Evolutionary conservation across 1,140 invertebrate species (phyloP).

Genomic region (Drosophila athabasca): DNA sequence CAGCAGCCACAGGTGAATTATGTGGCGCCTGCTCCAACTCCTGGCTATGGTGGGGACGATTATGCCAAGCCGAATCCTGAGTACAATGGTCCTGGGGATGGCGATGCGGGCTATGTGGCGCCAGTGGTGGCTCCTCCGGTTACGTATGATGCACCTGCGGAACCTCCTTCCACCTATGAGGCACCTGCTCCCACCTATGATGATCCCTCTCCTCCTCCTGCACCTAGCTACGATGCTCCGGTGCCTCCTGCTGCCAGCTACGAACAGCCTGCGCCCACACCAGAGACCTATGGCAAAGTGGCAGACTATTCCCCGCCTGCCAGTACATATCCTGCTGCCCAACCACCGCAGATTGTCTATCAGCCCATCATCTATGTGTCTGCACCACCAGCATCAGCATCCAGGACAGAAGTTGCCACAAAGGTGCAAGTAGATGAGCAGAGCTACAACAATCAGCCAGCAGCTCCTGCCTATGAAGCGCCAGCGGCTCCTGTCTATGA

Average conservation of each 20-base stretch:
- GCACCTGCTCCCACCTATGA: constrained; percentile 19
- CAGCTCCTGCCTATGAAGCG: constrained; percentile 22
- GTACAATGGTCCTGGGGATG: constrained; percentile 62
- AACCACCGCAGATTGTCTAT: constrained; percentile 64
- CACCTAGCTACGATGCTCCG: constrained; percentile 1
- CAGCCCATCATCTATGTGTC: constrained; percentile 70
- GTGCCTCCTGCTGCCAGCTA: constrained; percentile 23
- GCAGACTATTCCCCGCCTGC: constrained; percentile 21
- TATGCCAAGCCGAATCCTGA: constrained; percentile 51
- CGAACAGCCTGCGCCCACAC: constrained; percentile 3
- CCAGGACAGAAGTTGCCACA: background rate
- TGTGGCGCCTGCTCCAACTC: constrained; percentile 13
- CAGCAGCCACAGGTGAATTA: constrained; percentile 30
- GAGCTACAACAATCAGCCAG: constrained; percentile 19
- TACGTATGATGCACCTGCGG: constrained; percentile 29
- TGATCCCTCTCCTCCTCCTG: background rate
- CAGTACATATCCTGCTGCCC: constrained; percentile 35
- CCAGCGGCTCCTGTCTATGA: constrained; percentile 20
- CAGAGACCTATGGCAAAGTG: constrained; percentile 38
- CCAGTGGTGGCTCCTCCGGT: constrained; percentile 6
- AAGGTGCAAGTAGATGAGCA: constrained; percentile 13
- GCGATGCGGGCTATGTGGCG: constrained; percentile 57
- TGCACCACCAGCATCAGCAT: constrained; percentile 18
- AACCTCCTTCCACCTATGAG: constrained; percentile 11
- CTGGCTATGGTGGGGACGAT: constrained; percentile 25